phyloP scores from a whole-genome alignment of 2,888 invertebrate species.

The Xanthorhoe designata region DNA sequence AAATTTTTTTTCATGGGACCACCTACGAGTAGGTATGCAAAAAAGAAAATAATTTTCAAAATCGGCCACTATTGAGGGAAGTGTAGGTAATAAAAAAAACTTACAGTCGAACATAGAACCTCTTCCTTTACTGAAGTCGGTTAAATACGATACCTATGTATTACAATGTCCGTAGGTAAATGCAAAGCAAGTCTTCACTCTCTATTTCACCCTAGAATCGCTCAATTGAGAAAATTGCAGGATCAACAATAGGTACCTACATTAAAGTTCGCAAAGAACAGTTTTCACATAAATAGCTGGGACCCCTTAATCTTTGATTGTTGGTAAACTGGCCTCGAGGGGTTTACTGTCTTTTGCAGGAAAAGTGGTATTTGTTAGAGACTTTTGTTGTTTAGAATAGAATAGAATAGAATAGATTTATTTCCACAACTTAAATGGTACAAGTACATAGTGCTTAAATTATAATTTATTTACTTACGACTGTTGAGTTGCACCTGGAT shows the following conservation, averaged over 20 bases:
- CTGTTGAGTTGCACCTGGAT: neutral
- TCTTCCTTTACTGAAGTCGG: too few relatives aligned
- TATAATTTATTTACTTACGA: too few relatives aligned
- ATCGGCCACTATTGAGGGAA: too few relatives aligned
- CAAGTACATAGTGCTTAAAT: too few relatives aligned
- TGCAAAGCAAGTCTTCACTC: constrained; percentile 6
- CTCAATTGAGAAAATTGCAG: constrained; percentile 33
- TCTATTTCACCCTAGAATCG: constrained; percentile 22
- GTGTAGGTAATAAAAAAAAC: too few relatives aligned
- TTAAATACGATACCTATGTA: too few relatives aligned
- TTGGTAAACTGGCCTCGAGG: constrained; percentile 12
- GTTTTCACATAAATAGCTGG: constrained; percentile 25
- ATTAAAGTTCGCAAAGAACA: constrained; percentile 20
- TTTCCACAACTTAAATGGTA: too few relatives aligned
- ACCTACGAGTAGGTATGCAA: too few relatives aligned
- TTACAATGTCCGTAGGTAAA: neutral
- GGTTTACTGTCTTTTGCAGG: constrained; percentile 1
- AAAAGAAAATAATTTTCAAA: too few relatives aligned
- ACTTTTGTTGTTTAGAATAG: neutral
- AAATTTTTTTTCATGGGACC: too few relatives aligned
- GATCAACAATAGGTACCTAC: constrained; percentile 26
- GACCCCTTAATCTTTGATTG: constrained; percentile 23
- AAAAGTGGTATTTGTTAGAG: neutral
- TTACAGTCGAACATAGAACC: too few relatives aligned
- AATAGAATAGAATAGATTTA: too few relatives aligned